Evolutionary conservation across 1,140 invertebrate genomes (phyloP), one percentile per base, ranked within the genome.

Genomic region (Drosophila ambigua): DNA sequence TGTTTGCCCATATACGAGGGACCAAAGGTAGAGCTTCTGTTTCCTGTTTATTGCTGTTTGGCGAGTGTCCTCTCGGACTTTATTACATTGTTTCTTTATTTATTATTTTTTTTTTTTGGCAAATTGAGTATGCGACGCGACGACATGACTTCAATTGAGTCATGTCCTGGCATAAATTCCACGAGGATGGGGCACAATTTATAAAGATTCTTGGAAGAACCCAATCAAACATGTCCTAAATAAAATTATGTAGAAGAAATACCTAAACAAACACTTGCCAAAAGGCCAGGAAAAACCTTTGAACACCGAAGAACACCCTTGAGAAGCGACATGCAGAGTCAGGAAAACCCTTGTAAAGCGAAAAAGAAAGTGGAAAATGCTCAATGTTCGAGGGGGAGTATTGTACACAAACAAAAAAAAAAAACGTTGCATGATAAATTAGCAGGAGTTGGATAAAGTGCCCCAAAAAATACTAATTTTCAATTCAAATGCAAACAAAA

Each of bases 401-500:
- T 35, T 35, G 31, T 35, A 35, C 31, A 35, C 31, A 20, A 20
- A 16, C 16, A 16, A 20, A 20, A 20, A 51, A 65, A 46, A 60
- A 41, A 51, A 73, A 83, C 44, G 69, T 62, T 88, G 82, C 79
- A 88, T 88, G 79, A 79, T 79, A 82, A 87, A 83, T 87, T 88
- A 85, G 82, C 78, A 59, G 58, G 20, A 77, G 60, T 28, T 44
- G 49, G 65, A 53, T 75, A 79, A 75, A 84, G 75, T 84, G 79
- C 81, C 72, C 79, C 45, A 59, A 39, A 35, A 39, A 84, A 88
- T 88, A 87, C 82, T 87, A 87, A 87, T 87, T 87, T 87, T 87
- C 82, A 87, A 87, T 87, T 87, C 82, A 87, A 87, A 87, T 87
- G 82, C 83, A 83, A 87, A 87, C 82, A 87, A 88, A 87, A 87